These are phyloP conservation scores for Colletes latitarsis DNA, from an alignment of 1,140 invertebrate species.

Conservation along the genomic window DNA sequence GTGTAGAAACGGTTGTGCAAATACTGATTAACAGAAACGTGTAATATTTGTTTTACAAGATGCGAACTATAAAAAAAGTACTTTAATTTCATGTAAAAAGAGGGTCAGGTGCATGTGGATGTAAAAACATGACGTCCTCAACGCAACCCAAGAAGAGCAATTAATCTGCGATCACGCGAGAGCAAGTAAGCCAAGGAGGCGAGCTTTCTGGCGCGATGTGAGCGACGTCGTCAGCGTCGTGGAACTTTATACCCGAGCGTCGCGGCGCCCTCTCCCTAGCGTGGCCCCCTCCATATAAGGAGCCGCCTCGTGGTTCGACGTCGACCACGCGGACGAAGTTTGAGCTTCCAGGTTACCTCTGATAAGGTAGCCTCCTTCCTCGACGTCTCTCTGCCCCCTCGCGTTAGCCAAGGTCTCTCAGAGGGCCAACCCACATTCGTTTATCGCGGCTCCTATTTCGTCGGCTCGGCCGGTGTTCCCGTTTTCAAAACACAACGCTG, in stretches of 20 bases:
- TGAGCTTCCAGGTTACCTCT: slow-evolving; percentile 34
- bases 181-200: not conserved
- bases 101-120: no score
- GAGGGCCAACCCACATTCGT: slow-evolving; percentile 33
- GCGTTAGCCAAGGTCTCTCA: slow-evolving; percentile 27
- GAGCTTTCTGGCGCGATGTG: slow-evolving; percentile 33
- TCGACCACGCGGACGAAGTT: slow-evolving; percentile 31
- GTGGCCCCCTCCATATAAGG: slow-evolving; percentile 75
- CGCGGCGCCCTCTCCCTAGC: slow-evolving; percentile 69
- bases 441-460: slow-evolving; percentile 53
- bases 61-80: no score
- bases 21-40: no score
- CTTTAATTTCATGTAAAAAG: no score
- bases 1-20: no score
- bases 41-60: no score
- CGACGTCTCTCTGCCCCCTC: not conserved
- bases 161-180: slow-evolving; percentile 4
- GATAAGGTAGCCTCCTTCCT: slow-evolving; percentile 46
- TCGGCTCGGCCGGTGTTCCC: slow-evolving; percentile 17
- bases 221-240: slow-evolving; percentile 34
- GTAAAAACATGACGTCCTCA: no score
- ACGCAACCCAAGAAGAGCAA: not conserved
- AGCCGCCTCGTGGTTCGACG: slow-evolving; percentile 59
- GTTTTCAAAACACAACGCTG: slow-evolving; percentile 25
- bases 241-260: slow-evolving; percentile 72